Evolutionary conservation across 2,113 vertebrate genomes (phyloP), one percentile per base, ranked within the genome.

Genomic region (Lophura nycthemera): DNA sequence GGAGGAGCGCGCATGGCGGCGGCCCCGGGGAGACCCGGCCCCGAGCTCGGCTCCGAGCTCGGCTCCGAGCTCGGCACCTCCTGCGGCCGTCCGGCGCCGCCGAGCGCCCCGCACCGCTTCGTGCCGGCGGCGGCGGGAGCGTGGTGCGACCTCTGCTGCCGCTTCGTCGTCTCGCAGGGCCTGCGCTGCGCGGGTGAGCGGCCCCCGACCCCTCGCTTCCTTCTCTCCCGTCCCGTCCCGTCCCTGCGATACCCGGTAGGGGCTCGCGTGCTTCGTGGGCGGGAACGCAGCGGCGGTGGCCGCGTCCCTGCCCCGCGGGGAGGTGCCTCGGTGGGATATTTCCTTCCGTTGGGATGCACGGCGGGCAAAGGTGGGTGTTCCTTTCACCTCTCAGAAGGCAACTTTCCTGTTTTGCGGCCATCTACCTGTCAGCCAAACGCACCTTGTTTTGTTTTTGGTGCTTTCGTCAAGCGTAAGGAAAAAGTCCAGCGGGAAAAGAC

Each of bases 141-240:
- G 65, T 96, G 95, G 95, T 96, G 96, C 88, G 92, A 95, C 86
- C 87, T 92, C 57, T 96, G 96, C 93, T 93, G 96, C 89, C 64
- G 40, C 78, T 94, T 92, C 75, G 93, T 96, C 83, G 92, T 92
- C 63, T 93, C 38, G 36, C 93, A n/a, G 40, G 88, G 83, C 79
- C 92, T 83, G 60, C 75, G 93, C 59, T 96, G 96, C 63, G 76
- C 82, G 5, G 96, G 96, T 96, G 89, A 93, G 92, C 52, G 42
- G 54, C 54, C 15, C 16, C 54, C 27, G 54, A 32, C 54, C 54
- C 54, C 29, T 56, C 52, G 14, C 27, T 29, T 24, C 48, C 48
- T 29, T 54, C 52, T 29, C 24, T 25, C 50, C 50, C 50, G 5
- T 8, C 27, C 50, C 45, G 52, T 56, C 52, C 50, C 50, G 50